Conservation (phyloP, 2,797 vertebrate species). For the Megaceryle alcyon region DNA sequence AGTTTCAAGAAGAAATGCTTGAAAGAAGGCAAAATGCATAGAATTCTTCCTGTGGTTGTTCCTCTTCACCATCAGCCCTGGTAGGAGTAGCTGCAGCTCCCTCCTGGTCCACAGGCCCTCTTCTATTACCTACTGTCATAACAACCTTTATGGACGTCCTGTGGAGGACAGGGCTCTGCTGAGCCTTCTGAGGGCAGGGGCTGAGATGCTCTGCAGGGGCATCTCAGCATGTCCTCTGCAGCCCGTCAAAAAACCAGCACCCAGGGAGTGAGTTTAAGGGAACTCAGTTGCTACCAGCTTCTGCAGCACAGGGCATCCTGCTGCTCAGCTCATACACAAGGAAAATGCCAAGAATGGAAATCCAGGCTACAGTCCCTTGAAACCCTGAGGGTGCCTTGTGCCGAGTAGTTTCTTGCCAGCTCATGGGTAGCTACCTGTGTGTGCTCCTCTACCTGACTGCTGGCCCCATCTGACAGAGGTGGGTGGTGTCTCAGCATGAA, state of each 20-base stretch:
- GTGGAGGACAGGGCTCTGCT: background rate
- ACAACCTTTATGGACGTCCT: background rate
- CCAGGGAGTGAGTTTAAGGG: background rate
- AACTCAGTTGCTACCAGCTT: background rate
- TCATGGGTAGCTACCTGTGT: fast-evolving
- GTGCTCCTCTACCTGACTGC: background rate
- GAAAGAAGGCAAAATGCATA: background rate
- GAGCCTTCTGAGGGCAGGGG: background rate
- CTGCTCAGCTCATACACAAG: background rate
- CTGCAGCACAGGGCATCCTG: fast-evolving
- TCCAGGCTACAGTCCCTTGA: background rate
- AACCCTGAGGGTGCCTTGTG: background rate
- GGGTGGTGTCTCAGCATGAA: background rate
- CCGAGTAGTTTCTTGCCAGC: background rate
- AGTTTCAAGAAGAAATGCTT: background rate
- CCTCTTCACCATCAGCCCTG: background rate
- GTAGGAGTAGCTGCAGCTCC: background rate
- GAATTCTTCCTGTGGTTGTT: background rate
- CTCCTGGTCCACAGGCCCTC: background rate
- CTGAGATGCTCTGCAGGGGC: background rate
- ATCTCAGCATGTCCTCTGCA: background rate
- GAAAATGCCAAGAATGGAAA: background rate
- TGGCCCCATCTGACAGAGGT: background rate
- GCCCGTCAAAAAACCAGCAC: background rate
- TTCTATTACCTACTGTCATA: background rate